Base-by-base conservation (phyloP, 2,797 vertebrate genomes). In the Urophycis tenuis region DNA sequence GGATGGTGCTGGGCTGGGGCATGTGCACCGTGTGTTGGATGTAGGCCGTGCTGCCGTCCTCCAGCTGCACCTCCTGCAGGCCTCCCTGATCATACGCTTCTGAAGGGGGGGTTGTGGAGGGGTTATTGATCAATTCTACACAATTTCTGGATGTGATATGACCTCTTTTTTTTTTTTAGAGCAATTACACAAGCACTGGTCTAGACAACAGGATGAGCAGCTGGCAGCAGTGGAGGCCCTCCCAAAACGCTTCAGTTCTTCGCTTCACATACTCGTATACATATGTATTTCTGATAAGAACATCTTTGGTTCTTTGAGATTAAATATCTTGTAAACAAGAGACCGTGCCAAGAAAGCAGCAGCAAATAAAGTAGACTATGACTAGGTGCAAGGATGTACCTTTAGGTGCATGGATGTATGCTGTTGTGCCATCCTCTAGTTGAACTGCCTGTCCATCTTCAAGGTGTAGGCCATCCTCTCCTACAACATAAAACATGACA, bases 391-490 rank as follows among this genome's bases (percentile, higher is more conserved):
- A 22, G 45, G 45, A 29, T 80, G 75, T 92, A 98, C 97, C 97
- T 97, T 99, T 99, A 3, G 96, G 95, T 45, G 97, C 90, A 81
- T 99, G 97, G 89, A 99, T 99, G 87, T 95, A 99, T 1, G 98
- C 98, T 0, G 98, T 99, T 6, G 98, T 99, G 81, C 98, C 98
- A 76, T 99, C 98, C 87, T 99, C 98, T 72, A 99, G 88, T 84
- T 99, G 97, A 74, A 99, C 96, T 8, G 97, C 95, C 80, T 99
- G 98, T n/a, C 97, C 98, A 73, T 99, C 98, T 75, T 99, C 98
- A 78, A 99, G 91, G 41, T 95, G 95, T 83, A 99, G 92, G 90
- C 95, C 94, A 86, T 97, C 97, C 75, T 94, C 95, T 93, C 91
- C 91, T 95, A 69, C 29, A 77, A 79, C 17, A 81, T 1, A 34